Evolutionary conservation across 2,113 vertebrate genomes (phyloP).

Genomic region (Toxostoma redivivum): DNA sequence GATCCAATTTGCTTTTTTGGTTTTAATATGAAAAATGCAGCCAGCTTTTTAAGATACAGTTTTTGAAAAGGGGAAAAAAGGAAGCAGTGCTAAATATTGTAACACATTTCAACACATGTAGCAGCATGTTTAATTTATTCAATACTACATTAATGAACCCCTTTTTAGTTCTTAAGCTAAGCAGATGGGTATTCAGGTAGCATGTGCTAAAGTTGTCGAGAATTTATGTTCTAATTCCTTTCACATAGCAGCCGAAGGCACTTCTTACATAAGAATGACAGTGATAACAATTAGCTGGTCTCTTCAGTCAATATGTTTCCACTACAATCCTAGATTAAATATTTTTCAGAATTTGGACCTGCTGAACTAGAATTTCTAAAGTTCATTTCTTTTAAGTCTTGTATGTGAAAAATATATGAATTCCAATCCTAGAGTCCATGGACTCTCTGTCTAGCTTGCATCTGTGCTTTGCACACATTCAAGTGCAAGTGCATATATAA

Average conservation of each 20-base stretch:
- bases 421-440: not conserved
- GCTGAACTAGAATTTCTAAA: not conserved
- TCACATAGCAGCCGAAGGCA: not conserved
- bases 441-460: not conserved
- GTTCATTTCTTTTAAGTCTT: not conserved
- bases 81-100: not conserved
- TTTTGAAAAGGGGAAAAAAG: not conserved
- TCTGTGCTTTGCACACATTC: not conserved
- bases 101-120: not conserved
- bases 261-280: not conserved
- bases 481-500: not conserved
- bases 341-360: not conserved
- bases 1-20: constrained; percentile 30
- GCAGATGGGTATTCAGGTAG: constrained; percentile 44
- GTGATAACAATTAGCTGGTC: not conserved
- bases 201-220: constrained; percentile 44
- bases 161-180: constrained; percentile 43
- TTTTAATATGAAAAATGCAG: constrained; percentile 27
- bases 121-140: not conserved
- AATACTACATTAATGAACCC: not conserved
- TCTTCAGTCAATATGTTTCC: constrained; percentile 25
- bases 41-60: constrained; percentile 26
- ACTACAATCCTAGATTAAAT: not conserved
- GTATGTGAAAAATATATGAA: not conserved
- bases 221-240: not conserved